Base-by-base conservation (phyloP, 2,888 invertebrate genomes). In the Drosophila parthenogenetica region DNA sequence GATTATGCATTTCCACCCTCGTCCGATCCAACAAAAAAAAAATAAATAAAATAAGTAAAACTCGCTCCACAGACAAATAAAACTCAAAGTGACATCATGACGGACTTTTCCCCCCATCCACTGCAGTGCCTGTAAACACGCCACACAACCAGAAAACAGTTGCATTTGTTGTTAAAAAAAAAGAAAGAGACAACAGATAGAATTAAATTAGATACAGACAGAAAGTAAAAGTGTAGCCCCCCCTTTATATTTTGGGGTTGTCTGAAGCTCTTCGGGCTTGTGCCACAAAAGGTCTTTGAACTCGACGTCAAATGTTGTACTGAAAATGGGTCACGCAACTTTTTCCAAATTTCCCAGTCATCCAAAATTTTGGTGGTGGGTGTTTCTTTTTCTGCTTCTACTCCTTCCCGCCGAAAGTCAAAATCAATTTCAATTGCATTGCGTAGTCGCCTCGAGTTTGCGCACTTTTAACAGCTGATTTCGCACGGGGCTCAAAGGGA, bases 251-350 rank as follows among this genome's bases (percentile, higher is more conserved):
- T 80, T 83, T 73, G 81, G 81, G 85, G 85, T 87, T 87, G 82
- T 58, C 87, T 59, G 42, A 40, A 65, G 62, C 64, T 64, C 22
- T 37, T 29, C 13, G 69, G 32, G 42, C 37, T 35, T 48, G 10
- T 48, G 50, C 39, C 39, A 35, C 32, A 40, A 77, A 58, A 90
- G 90, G 91, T 90, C 91, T 89, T 90, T 91, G 91, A 90, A 90
- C 90, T 90, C 85, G 65, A 43, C 69, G 69, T 72, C 74, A 73
- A 81, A 89, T 79, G 74, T 76, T 76, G 68, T 68, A 75, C 77
- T 53, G 77, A 86, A 91, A 91, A 90, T 90, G 90, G 90, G 90
- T 90, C 91, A 90, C 79, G 78, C 73, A 77, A 77, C 61, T 70
- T 66, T 54, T 69, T 76, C 35, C 32, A 62, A 70, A 76, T 77